Conservation (phyloP, 2,113 vertebrate species). For the Hippocampus mohnikei region DNA sequence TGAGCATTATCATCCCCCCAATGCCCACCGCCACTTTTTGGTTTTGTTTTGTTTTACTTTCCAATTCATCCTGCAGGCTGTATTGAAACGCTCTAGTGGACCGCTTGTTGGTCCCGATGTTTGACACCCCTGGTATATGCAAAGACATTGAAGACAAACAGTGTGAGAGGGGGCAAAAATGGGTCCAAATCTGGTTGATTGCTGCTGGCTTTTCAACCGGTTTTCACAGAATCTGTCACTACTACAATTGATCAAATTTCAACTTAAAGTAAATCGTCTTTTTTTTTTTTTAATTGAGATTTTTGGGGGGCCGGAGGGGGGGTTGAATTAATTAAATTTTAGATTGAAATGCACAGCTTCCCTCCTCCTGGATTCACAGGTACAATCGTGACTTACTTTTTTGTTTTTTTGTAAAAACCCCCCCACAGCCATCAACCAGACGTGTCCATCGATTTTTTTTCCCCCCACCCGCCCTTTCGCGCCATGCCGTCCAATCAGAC, state of each 20-base stretch:
- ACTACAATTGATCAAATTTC: slow-evolving; percentile 50
- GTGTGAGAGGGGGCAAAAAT: slow-evolving; percentile 39
- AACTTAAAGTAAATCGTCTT: slow-evolving; percentile 33
- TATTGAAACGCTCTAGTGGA: no score
- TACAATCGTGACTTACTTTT: slow-evolving; percentile 23
- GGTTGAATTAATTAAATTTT: slow-evolving; percentile 21
- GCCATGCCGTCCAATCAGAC: slow-evolving; percentile 48
- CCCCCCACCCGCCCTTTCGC: not conserved
- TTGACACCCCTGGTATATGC: slow-evolving; percentile 34
- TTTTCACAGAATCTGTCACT: slow-evolving; percentile 54
- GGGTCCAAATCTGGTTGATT: slow-evolving; percentile 16
- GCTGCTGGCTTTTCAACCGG: slow-evolving; percentile 39
- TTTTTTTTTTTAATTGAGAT: not conserved
- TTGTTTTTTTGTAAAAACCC: not conserved
- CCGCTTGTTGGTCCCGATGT: not conserved
- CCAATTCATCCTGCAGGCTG: not conserved
- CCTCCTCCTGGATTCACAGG: slow-evolving; percentile 46
- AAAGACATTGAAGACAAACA: slow-evolving; percentile 49
- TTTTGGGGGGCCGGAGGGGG: not conserved
- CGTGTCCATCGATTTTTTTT: not conserved
- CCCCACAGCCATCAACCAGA: not conserved
- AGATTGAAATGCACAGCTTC: slow-evolving; percentile 54
- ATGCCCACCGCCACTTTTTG: no score
- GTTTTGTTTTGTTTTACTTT: not conserved
- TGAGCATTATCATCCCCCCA: not conserved